These are phyloP conservation scores for Phasia obesa DNA, from an alignment of 2,888 invertebrate genomes.

Conservation along the genomic window DNA sequence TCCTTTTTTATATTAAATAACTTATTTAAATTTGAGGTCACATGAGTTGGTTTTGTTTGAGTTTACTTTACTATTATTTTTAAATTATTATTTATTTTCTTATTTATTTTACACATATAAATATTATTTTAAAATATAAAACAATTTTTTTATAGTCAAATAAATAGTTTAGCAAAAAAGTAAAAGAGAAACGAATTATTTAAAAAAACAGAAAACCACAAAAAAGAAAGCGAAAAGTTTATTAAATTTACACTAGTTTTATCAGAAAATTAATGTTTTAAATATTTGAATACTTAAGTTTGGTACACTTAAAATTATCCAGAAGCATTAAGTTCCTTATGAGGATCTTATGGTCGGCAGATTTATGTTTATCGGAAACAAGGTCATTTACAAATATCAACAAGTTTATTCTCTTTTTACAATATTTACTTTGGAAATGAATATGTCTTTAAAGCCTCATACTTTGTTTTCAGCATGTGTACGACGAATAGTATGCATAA, in stretches of 20 bases:
- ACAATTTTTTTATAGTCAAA: conserved; percentile 1
- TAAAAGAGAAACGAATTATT: conserved; percentile 18
- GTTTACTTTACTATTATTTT: conserved; percentile 70
- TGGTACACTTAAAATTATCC: no score
- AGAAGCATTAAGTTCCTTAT: no score
- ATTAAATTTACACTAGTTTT: not conserved
- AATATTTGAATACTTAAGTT: no score
- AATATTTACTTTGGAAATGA: no score
- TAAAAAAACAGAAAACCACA: conserved; percentile 4
- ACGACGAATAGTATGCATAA: no score
- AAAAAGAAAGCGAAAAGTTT: not conserved
- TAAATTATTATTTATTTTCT: conserved; percentile 1
- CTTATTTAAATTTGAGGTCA: conserved; percentile 83
- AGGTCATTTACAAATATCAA: no score
- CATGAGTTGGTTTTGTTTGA: conserved; percentile 83
- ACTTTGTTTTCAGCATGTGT: no score
- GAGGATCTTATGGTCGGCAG: no score
- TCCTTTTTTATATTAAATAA: conserved; percentile 76
- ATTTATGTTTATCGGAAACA: no score
- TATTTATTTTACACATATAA: conserved; percentile 48
- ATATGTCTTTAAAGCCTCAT: no score
- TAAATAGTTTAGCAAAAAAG: conserved; percentile 14
- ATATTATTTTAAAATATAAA: conserved; percentile 39
- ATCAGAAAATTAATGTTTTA: no score
- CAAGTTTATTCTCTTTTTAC: no score